Evolutionary conservation across 2,888 invertebrate species (phyloP).

Genomic region (Rhorus exstirpatorius): DNA sequence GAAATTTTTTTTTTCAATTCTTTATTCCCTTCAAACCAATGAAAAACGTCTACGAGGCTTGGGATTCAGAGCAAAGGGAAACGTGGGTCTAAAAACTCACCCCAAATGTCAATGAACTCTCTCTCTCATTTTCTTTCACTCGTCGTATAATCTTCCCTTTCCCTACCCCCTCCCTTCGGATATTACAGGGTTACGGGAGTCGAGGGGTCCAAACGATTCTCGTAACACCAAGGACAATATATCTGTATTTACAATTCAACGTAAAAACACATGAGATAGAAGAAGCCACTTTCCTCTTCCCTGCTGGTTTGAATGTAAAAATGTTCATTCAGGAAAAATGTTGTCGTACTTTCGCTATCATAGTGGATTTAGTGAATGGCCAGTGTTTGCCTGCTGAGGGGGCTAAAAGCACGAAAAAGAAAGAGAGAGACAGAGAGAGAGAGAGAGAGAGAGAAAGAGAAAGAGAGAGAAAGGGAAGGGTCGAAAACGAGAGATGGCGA

Average conservation of each 20-base stretch:
- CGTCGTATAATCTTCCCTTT: conserved; percentile 17
- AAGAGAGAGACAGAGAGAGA: not conserved
- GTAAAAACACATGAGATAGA: not conserved
- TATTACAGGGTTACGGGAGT: conserved; percentile 41
- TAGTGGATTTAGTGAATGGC: conserved; percentile 64
- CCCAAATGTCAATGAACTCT: conserved; percentile 67
- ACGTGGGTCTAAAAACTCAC: conserved; percentile 69
- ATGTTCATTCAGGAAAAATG: conserved; percentile 65
- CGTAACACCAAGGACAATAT: conserved; percentile 16
- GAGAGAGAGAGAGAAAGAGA: conserved; percentile 48
- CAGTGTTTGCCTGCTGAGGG: conserved; percentile 31
- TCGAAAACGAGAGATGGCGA: conserved; percentile 52
- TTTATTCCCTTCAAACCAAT: conserved; percentile 44
- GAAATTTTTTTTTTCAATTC: conserved; percentile 56
- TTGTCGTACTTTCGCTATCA: conserved; percentile 51
- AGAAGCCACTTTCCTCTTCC: not conserved
- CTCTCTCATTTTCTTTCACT: conserved; percentile 10
- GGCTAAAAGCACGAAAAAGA: not conserved
- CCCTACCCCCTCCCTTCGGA: conserved; percentile 52
- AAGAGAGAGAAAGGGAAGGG: conserved; percentile 34
- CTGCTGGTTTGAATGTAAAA: conserved; percentile 44
- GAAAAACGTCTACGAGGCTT: conserved; percentile 52
- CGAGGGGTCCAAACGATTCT: conserved; percentile 27
- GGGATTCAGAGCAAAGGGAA: conserved; percentile 50
- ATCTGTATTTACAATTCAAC: conserved; percentile 13